Percentiles rank a stretch among this genome's conserved stretches.
These are phyloP conservation scores for Erebia epiphron DNA, from an alignment of 2,888 invertebrate species.

Conservation along the genomic window DNA sequence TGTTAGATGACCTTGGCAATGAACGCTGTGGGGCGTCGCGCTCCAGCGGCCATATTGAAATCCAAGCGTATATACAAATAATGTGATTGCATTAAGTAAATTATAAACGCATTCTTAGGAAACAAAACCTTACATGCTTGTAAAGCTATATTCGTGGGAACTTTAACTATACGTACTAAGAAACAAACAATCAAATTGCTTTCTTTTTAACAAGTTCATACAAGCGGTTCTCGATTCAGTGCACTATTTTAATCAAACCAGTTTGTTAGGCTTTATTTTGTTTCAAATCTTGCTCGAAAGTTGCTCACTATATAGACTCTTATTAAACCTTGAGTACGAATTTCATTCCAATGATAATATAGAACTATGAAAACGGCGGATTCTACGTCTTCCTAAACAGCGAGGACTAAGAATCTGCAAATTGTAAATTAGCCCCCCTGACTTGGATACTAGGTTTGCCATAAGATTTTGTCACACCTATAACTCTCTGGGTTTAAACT, in stretches of 20 bases:
- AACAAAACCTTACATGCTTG: conserved; percentile 15
- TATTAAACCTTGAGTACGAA: too few species aligned
- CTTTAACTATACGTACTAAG: not conserved
- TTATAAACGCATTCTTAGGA: conserved; percentile 47
- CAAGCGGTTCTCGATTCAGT: too few species aligned
- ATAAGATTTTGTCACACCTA: too few species aligned
- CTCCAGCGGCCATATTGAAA: conserved; percentile 74
- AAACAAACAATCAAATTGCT: conserved; percentile 6
- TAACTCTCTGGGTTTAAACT: too few species aligned
- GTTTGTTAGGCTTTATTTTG: not conserved
- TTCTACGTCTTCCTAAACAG: too few species aligned
- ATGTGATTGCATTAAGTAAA: conserved; percentile 65
- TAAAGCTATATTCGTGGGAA: conserved; percentile 25
- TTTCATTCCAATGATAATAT: too few species aligned
- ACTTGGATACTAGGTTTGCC: too few species aligned
- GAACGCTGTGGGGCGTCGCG: conserved; percentile 75
- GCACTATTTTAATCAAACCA: too few species aligned
- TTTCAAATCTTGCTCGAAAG: not conserved
- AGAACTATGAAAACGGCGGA: too few species aligned
- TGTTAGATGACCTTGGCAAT: conserved; percentile 79
- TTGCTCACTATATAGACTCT: too few species aligned
- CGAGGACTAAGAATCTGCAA: too few species aligned
- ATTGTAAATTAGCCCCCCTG: too few species aligned
- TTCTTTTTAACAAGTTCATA: conserved; percentile 1
- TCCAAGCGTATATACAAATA: conserved; percentile 59